Evolutionary conservation across 2,888 invertebrate species (phyloP), one percentile per base, ranked within the genome.

Genomic region (Zhuqinia jingwanae): DNA sequence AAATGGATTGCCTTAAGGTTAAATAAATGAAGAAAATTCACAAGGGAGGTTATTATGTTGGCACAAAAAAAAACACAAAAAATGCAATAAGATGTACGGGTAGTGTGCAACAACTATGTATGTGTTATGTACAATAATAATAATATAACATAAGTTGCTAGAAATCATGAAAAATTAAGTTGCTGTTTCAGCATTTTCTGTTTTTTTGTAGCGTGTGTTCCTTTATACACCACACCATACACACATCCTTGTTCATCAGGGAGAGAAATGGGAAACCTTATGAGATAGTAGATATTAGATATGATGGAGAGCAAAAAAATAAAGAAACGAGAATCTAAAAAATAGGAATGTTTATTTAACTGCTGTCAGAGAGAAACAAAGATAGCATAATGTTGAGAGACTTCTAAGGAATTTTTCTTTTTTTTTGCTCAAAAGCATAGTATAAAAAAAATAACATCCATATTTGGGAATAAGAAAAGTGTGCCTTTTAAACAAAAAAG

Each of bases 1-100:
- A 84, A 84, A 84, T 77, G 77, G 84, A 84, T 84, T 84, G 84
- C 84, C 84, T 84, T 84, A 84, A 84, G 84, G 84, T 78, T 36
- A 65, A 77, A 82, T 50, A 68, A 77, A 82, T 50, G 53, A 65
- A 20, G 63, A 58, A 68, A 63, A 77, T 68, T 77, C 68, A 25
- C 68, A 84, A 78, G 84, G 84, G 84, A 84, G 65, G 50, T 63
- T 79, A 79, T 79, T 65, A 79, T 65, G 65, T 65, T 79, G 65
- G 65, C 79, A 79, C 63, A 73, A 73, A 73, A 50, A 47, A 50
- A 50, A 73, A 17, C 17, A 53, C 45, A n/a, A 47, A 73, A 65
- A 73, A 50, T 73, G 50, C 22, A 47, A 73, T 73, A 73, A 73
- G 47, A 27, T 45, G 27, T 20, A 73, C 73, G 50, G 50, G 25